Conservation (phyloP, 1,140 invertebrate genomes). For the Matsumurasca onukii region DNA sequence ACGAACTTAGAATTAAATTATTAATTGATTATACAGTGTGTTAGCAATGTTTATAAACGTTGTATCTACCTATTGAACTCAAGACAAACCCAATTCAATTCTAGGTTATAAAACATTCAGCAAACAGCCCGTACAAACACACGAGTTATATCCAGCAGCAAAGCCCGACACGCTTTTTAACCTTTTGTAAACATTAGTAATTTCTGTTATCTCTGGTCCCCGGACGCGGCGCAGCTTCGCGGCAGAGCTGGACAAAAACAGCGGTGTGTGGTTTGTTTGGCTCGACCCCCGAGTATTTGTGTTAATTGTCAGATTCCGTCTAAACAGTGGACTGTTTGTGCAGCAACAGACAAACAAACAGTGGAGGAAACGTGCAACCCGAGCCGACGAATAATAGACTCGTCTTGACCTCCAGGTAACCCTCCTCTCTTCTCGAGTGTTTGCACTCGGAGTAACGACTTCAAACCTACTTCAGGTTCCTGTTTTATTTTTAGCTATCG, state of each 20-base stretch:
- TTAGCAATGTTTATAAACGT: too few species aligned
- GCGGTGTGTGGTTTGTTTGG: conserved; percentile 6
- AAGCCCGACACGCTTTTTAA: not conserved
- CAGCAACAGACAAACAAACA: conserved; percentile 8
- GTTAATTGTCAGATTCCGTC: conserved; percentile 19
- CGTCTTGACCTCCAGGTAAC: not conserved
- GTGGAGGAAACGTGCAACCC: not conserved
- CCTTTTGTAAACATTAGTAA: not conserved
- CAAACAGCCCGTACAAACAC: too few species aligned
- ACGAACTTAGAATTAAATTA: too few species aligned
- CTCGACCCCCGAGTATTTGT: conserved; percentile 10
- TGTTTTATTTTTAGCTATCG: too few species aligned
- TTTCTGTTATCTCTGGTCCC: not conserved
- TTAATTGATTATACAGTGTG: too few species aligned
- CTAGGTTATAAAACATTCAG: too few species aligned
- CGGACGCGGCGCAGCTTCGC: not conserved
- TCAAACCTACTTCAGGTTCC: too few species aligned
- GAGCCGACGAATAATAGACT: not conserved
- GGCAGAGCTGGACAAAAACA: not conserved
- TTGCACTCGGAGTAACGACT: too few species aligned
- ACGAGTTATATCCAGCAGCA: not conserved
- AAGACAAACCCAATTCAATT: too few species aligned
- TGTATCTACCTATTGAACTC: too few species aligned
- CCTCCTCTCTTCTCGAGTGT: too few species aligned
- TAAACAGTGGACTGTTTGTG: conserved; percentile 14